A percentile compares a stretch with the other conserved stretches of the same genome.
Conservation (phyloP, 2,797 vertebrate species). For the Antennarius maculatus region DNA sequence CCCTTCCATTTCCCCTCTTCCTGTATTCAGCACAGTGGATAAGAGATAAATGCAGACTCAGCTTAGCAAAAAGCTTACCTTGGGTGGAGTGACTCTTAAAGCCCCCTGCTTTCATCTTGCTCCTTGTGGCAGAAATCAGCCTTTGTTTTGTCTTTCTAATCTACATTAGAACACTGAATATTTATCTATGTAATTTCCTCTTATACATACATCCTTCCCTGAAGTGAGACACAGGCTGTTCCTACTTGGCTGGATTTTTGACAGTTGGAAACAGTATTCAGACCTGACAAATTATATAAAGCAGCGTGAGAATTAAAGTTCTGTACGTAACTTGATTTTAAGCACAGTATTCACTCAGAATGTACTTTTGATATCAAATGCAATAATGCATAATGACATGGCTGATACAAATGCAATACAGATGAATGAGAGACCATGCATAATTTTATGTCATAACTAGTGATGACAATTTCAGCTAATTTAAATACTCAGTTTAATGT, state of each 20-base stretch:
- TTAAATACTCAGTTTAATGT: too few relatives aligned
- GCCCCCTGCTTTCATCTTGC: conserved; percentile 58
- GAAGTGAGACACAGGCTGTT: conserved; percentile 25
- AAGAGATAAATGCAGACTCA: conserved; percentile 74
- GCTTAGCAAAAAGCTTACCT: conserved; percentile 64
- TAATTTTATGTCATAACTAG: too few relatives aligned
- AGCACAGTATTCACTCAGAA: too few relatives aligned
- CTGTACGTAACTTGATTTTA: too few relatives aligned
- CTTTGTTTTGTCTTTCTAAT: conserved; percentile 62
- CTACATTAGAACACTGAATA: conserved; percentile 61
- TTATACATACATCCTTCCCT: conserved; percentile 27
- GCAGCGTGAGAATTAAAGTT: too few relatives aligned
- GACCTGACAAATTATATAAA: background rate
- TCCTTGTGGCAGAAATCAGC: conserved; percentile 44
- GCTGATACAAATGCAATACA: too few relatives aligned
- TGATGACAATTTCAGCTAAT: too few relatives aligned
- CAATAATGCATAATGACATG: background rate
- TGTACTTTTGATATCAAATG: too few relatives aligned
- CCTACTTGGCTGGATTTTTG: conserved; percentile 29
- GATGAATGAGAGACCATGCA: too few relatives aligned
- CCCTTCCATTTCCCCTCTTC: conserved; percentile 60
- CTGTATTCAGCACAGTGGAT: conserved; percentile 65
- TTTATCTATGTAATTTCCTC: conserved; percentile 54
- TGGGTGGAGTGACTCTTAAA: conserved; percentile 55
- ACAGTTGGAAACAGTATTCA: background rate